Percentiles rank a stretch among this genome's conserved stretches.
These are phyloP conservation scores for Xanthostigma xanthostigma DNA, from an alignment of 2,888 invertebrate species.

Conservation along the genomic window DNA sequence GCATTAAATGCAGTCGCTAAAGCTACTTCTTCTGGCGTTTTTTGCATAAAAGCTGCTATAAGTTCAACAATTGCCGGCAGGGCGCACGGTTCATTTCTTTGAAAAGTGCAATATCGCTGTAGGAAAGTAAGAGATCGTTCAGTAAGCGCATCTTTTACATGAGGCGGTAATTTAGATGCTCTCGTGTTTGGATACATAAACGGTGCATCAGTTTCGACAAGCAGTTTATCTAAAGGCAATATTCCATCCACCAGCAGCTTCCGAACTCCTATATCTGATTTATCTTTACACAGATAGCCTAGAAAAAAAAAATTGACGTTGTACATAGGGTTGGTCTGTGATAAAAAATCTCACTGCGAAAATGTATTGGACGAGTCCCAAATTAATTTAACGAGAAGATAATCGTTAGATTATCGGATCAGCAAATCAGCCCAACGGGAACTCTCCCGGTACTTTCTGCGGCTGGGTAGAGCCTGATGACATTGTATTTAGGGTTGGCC, in stretches of 20 bases:
- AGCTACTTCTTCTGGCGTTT: conserved; percentile 78
- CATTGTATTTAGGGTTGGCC: no score
- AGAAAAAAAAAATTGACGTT: conserved; percentile 15
- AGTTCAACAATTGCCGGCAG: conserved; percentile 85
- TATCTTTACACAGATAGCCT: conserved; percentile 82
- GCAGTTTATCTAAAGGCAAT: conserved; percentile 66
- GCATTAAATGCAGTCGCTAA: conserved; percentile 84
- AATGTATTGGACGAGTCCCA: not conserved
- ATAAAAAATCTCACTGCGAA: no score
- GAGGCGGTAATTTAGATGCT: conserved; percentile 77
- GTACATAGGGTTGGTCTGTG: no score
- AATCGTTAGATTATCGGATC: no score
- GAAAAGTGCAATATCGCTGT: conserved; percentile 86
- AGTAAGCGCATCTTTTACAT: conserved; percentile 75
- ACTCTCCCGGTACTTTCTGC: no score
- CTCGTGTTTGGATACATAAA: conserved; percentile 93
- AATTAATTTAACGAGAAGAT: no score
- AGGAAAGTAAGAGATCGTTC: conserved; percentile 70
- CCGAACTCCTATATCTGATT: conserved; percentile 79
- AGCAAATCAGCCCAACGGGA: no score
- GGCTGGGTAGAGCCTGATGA: no score
- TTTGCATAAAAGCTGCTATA: conserved; percentile 81
- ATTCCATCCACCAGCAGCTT: conserved; percentile 65
- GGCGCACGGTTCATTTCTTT: conserved; percentile 91
- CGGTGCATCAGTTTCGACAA: conserved; percentile 88